Percentiles rank a stretch among this genome's conserved stretches.
Evolutionary conservation across 37 sponge, comb jelly and placozoan species (phyloP).

Genomic region (Aplysina aerophoba): DNA sequence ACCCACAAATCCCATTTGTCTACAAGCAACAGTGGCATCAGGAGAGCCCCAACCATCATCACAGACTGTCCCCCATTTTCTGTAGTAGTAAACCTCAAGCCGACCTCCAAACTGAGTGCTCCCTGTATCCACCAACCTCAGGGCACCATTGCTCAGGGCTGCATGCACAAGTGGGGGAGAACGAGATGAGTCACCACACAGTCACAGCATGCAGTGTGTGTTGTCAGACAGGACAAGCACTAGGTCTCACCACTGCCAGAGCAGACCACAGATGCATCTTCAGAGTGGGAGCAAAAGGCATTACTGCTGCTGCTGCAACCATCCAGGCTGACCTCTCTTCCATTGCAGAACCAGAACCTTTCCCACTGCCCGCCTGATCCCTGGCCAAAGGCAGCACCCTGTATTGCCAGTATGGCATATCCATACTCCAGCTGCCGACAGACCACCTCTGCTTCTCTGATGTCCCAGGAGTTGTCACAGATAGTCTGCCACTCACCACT

Average conservation of each 20-base stretch:
- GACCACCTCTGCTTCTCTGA: conserved; percentile 36
- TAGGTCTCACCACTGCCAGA: no score
- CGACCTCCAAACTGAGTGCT: not conserved
- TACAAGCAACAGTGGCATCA: not conserved
- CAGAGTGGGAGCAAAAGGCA: no score
- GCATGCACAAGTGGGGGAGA: not conserved
- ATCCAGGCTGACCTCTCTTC: no score
- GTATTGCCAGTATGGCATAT: no score
- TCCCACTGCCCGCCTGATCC: no score
- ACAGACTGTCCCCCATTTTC: conserved; percentile 19
- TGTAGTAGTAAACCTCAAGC: not conserved
- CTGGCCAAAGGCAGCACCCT: no score
- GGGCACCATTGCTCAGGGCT: not conserved
- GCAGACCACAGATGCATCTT: no score
- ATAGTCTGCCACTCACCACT: conserved; percentile 28
- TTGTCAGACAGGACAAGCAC: no score
- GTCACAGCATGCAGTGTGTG: no score
- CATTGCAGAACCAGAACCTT: no score
- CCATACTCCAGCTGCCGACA: conserved; percentile 33
- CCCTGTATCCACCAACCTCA: not conserved
- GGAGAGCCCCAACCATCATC: conserved; percentile 2
- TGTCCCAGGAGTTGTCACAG: conserved; percentile 43
- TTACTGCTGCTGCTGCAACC: no score
- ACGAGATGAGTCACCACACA: no score
- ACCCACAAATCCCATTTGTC: conserved; percentile 4